Base-by-base conservation (phyloP, 2,888 invertebrate species). In the Lepidocyrtinus sp. region DNA sequence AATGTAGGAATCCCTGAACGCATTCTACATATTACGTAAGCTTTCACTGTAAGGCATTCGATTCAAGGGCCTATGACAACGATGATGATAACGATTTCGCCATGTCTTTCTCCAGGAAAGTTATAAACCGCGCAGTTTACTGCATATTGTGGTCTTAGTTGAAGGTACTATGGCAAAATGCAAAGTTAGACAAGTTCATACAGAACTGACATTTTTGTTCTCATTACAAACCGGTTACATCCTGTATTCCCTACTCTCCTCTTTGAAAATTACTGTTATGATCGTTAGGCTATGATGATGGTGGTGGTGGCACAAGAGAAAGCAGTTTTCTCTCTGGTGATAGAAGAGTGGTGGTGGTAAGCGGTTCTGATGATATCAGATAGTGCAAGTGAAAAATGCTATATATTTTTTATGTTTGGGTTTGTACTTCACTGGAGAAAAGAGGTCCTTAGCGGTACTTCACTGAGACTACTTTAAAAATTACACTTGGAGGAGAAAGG, bases 201-300 rank as follows among this genome's bases (percentile, higher is more conserved):
- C 50, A n/a, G n/a, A n/a, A 2, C 50, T 50, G 50, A 50, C 50
- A 12, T 50, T 50, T 50, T 50, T 50, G n/a, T 50, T 50, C 50
- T 50, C 50, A 50, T 50, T 50, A 50, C 50, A 50, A 50, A 50
- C 50, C 50, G 50, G 50, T 50, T 50, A 50, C 50, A 50, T 50
- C 50, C 50, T 50, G 50, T 12, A 50, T 50, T 50, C 17, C 17
- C 50, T 50, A n/a, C 50, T 50, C 15, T 12, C 36, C 12, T 12
- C 50, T 50, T 50, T 50, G 5, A 50, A 50, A 50, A 50, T 50
- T 50, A 12, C 50, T 7, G 15, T 50, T 50, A 50, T 50, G 17
- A 50, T 50, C 2, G 15, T 50, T 2, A 17, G n/a, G 50, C n/a
- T n/a, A n/a, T n/a, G n/a, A n/a, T n/a, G n/a, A n/a, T n/a, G n/a